Conservation (phyloP, 1,140 invertebrate genomes). For the Platyscapa corneri region DNA sequence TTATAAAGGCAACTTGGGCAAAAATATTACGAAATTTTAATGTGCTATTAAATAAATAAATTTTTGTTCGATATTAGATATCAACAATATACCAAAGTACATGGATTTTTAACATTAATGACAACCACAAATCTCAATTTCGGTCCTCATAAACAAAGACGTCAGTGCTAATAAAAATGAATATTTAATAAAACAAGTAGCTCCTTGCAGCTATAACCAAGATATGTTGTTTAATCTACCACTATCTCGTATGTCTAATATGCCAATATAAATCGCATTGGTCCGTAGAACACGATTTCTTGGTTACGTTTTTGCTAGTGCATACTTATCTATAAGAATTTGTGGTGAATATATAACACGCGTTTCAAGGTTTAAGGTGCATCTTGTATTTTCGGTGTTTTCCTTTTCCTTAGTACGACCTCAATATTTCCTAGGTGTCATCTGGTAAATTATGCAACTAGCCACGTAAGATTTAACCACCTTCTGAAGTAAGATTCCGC, state of each 20-base stretch:
- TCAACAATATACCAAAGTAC: too few species aligned
- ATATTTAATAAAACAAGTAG: slow-evolving; percentile 28
- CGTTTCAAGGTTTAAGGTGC: neutral
- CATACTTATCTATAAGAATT: neutral
- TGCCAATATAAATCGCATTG: slow-evolving; percentile 42
- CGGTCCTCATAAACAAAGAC: neutral
- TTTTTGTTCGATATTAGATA: too few species aligned
- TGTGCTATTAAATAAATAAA: too few species aligned
- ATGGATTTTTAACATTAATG: neutral
- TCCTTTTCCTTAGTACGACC: neutral
- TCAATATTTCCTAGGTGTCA: slow-evolving; percentile 55
- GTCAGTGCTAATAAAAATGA: slow-evolving; percentile 10
- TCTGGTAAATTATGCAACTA: slow-evolving; percentile 60
- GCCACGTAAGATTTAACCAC: slow-evolving; percentile 47
- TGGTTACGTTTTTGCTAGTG: neutral
- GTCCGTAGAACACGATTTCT: neutral
- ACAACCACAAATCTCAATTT: neutral
- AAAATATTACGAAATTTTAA: too few species aligned
- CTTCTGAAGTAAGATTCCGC: neutral
- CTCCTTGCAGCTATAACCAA: neutral
- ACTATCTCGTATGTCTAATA: neutral
- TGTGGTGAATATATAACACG: neutral
- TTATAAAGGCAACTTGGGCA: too few species aligned
- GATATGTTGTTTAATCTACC: neutral
- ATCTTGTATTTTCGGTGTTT: too few species aligned